These are phyloP conservation scores for Trididemnum nubilum DNA, from an alignment of 23 tunicate species.

Conservation along the genomic window DNA sequence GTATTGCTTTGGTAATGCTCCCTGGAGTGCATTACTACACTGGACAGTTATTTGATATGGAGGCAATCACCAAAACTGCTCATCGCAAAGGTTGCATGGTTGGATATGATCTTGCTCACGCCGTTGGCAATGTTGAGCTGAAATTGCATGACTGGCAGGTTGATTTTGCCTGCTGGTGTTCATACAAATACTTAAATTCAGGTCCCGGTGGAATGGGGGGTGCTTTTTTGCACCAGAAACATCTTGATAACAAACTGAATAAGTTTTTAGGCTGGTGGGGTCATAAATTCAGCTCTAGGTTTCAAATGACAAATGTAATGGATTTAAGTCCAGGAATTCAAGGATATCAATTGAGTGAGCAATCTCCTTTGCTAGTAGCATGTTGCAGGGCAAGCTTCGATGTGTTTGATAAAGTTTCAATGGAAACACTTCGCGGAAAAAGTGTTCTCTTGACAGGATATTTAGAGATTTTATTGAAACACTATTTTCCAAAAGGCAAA, in stretches of 20 bases:
- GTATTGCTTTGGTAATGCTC: slow-evolving; percentile 66
- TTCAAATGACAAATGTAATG: slow-evolving; percentile 74
- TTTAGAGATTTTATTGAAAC: slow-evolving; percentile 37
- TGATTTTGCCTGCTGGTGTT: slow-evolving; percentile 95
- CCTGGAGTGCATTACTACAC: slow-evolving; percentile 89
- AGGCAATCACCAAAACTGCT: slow-evolving; percentile 67
- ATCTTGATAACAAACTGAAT: slow-evolving; percentile 35
- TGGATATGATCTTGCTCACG: slow-evolving; percentile 88
- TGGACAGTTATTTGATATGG: slow-evolving; percentile 89
- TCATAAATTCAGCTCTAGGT: slow-evolving; percentile 47
- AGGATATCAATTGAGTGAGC: slow-evolving; percentile 56
- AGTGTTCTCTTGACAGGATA: slow-evolving; percentile 70
- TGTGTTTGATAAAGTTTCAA: slow-evolving; percentile 46
- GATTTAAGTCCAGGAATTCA: slow-evolving; percentile 51
- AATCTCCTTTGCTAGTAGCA: slow-evolving; percentile 63
- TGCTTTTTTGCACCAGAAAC: slow-evolving; percentile 75
- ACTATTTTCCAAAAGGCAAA: slow-evolving; percentile 34
- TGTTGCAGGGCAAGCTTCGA: slow-evolving; percentile 51
- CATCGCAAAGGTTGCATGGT: slow-evolving; percentile 84
- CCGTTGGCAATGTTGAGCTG: slow-evolving; percentile 74
- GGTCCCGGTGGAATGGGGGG: slow-evolving; percentile 87
- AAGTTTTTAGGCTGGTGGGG: slow-evolving; percentile 94
- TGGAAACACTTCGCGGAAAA: slow-evolving; percentile 48
- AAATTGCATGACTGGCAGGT: slow-evolving; percentile 80
- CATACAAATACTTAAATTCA: slow-evolving; percentile 79